phyloP scores from a whole-genome alignment of 2,888 invertebrate genomes.

The Ophion slaviceki region DNA sequence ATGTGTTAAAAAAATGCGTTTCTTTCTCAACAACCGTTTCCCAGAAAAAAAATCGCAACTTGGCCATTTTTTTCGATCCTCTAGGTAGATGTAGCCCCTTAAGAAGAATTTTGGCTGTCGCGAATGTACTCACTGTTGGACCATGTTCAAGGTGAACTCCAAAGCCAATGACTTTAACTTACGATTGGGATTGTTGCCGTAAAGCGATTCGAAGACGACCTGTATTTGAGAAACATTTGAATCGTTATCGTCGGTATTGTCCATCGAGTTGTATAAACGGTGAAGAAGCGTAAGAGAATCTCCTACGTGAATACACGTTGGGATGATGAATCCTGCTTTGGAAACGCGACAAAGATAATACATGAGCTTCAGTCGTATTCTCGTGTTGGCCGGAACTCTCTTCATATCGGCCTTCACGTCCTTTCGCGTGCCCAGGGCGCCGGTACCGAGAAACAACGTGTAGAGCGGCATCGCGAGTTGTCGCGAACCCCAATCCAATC shows the following conservation, averaged over 20 bases:
- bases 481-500: conserved; percentile 91
- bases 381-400: conserved; percentile 91
- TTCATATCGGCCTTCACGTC: conserved; percentile 87
- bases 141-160: conserved; percentile 92
- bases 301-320: conserved; percentile 91
- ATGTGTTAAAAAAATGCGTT: too few relatives aligned
- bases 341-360: conserved; percentile 91
- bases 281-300: conserved; percentile 26
- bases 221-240: conserved; percentile 73
- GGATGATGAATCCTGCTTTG: conserved; percentile 89
- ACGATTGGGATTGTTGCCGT: conserved; percentile 92
- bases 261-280: background rate
- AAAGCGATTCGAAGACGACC: conserved; percentile 95
- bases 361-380: conserved; percentile 93
- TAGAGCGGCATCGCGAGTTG: conserved; percentile 91
- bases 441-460: conserved; percentile 90
- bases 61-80: too few relatives aligned
- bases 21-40: too few relatives aligned
- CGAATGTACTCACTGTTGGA: conserved; percentile 88
- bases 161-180: conserved; percentile 92
- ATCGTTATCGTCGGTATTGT: background rate
- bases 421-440: conserved; percentile 84
- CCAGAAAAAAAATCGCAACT: too few relatives aligned
- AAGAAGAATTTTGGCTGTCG: background rate
- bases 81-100: too few relatives aligned